Evolutionary conservation across 2,113 vertebrate genomes (phyloP).

Genomic region (Scomber scombrus): DNA sequence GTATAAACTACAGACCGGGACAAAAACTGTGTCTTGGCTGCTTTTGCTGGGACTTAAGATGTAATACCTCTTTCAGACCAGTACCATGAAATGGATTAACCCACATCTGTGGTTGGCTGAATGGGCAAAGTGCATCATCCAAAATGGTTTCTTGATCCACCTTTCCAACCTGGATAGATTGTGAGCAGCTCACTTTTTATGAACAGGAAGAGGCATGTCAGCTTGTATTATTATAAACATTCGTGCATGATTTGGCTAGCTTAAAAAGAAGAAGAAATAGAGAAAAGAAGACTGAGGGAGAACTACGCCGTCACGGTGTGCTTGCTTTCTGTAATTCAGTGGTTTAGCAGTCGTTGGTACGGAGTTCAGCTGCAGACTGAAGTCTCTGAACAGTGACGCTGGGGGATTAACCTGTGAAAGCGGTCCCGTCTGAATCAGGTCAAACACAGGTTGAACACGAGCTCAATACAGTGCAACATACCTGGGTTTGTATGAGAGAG

Average conservation of each 20-base stretch:
- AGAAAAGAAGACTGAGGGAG: not conserved
- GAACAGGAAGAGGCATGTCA: too few species aligned
- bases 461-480: not conserved
- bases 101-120: slow-evolving; percentile 5
- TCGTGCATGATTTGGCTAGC: too few species aligned
- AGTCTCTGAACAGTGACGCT: slow-evolving; percentile 3
- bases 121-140: not conserved
- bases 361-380: not conserved
- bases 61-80: not conserved
- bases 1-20: not conserved
- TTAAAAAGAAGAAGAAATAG: too few species aligned
- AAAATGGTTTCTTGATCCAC: not conserved
- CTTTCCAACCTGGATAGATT: too few species aligned
- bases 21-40: not conserved
- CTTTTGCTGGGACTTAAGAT: not conserved
- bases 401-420: slow-evolving; percentile 10
- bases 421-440: not conserved
- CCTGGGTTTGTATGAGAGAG: not conserved
- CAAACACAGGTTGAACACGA: not conserved
- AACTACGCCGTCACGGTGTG: not conserved
- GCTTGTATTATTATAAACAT: too few species aligned
- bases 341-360: not conserved
- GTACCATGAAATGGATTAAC: not conserved
- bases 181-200: not conserved
- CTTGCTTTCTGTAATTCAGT: not conserved